These are phyloP conservation scores for Sterrhoptilus dennistouni DNA, from an alignment of 2,113 vertebrate genomes.

Conservation along the genomic window DNA sequence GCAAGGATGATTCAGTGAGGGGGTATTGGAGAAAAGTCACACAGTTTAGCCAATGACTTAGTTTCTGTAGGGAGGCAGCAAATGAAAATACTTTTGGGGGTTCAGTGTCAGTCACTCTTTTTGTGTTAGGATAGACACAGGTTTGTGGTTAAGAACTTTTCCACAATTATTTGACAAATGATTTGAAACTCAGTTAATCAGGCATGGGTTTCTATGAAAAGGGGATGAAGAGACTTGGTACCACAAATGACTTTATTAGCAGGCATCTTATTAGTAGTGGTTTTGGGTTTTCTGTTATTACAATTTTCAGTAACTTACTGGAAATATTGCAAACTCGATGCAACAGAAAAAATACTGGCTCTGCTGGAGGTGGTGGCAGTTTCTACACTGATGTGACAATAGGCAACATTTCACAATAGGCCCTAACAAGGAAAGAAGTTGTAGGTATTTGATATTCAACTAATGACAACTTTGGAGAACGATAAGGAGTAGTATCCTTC, in stretches of 20 bases:
- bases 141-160: background rate
- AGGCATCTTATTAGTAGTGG: slow-evolving; percentile 48
- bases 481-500: background rate
- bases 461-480: background rate
- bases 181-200: slow-evolving; percentile 32
- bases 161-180: background rate
- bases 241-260: slow-evolving; percentile 32
- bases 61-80: background rate
- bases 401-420: background rate
- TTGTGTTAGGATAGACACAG: background rate
- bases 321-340: background rate
- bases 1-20: background rate
- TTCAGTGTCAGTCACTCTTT: background rate
- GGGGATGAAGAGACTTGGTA: background rate
- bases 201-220: background rate
- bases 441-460: background rate
- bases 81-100: background rate
- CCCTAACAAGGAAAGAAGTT: background rate
- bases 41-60: background rate
- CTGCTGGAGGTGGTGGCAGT: background rate
- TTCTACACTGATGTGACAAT: background rate
- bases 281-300: background rate
- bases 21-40: background rate
- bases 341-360: background rate
- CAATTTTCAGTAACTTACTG: background rate